A percentile compares a stretch with the other conserved stretches of the same genome.
phyloP scores from a whole-genome alignment of 2,888 invertebrate species.

The Polymixis flavicincta region DNA sequence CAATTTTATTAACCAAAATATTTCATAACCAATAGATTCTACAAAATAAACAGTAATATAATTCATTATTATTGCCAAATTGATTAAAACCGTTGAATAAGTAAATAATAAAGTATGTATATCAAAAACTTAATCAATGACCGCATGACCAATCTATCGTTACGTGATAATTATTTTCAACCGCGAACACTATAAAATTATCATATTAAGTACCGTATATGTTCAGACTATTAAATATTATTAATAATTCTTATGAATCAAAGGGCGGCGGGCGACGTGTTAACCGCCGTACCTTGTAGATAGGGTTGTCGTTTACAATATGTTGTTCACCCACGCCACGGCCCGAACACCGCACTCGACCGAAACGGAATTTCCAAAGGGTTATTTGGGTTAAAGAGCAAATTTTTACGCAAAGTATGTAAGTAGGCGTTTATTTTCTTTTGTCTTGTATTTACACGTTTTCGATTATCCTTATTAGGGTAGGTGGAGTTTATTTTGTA shows the following conservation, averaged over 20 bases:
- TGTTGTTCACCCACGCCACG: conserved; percentile 36
- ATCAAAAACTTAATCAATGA: conserved; percentile 50
- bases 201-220: conserved; percentile 63
- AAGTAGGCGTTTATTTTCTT: conserved; percentile 20
- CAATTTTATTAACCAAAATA: neutral
- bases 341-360: conserved; percentile 37
- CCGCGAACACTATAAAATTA: conserved; percentile 64
- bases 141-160: conserved; percentile 60
- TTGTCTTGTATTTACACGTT: neutral
- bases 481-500: neutral
- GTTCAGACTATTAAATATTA: conserved; percentile 67
- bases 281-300: conserved; percentile 71
- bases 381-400: conserved; percentile 39
- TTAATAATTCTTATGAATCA: conserved; percentile 77
- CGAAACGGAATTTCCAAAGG: conserved; percentile 43
- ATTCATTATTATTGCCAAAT: no score
- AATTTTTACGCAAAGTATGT: conserved; percentile 27
- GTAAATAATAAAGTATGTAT: neutral
- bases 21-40: neutral
- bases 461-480: conserved; percentile 2
- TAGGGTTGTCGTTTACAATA: conserved; percentile 64
- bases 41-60: neutral
- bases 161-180: conserved; percentile 64
- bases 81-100: neutral
- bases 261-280: conserved; percentile 74